These are phyloP conservation scores for Campoletis sonorensis DNA, from an alignment of 1,140 invertebrate species.

Conservation along the genomic window DNA sequence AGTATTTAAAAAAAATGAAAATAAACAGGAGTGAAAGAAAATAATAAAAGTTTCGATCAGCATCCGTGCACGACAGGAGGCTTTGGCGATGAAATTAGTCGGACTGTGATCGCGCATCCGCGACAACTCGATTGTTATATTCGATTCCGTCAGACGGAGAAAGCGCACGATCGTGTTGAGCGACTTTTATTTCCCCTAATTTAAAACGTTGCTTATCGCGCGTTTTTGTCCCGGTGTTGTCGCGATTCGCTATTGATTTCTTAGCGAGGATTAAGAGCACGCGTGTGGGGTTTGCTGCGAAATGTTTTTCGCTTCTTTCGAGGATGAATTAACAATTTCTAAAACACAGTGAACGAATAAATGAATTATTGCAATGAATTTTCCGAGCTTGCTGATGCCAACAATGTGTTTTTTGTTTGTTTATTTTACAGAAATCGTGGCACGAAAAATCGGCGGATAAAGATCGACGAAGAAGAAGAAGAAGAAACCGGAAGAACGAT, in stretches of 20 bases:
- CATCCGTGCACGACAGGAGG: neutral
- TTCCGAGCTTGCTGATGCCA: neutral
- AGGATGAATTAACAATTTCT: too few species aligned
- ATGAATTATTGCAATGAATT: too few species aligned
- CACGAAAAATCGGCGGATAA: slow-evolving; percentile 25
- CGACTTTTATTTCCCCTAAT: neutral
- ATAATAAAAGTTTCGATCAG: neutral
- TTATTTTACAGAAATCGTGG: slow-evolving; percentile 20
- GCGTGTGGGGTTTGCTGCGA: too few species aligned
- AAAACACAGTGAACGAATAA: too few species aligned
- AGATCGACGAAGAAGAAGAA: neutral
- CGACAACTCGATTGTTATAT: slow-evolving; percentile 1
- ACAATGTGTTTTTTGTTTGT: neutral
- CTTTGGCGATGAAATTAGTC: neutral
- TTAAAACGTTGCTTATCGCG: neutral
- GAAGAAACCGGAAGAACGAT: neutral
- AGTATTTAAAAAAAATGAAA: neutral
- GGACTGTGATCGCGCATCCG: slow-evolving; percentile 20
- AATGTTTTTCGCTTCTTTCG: too few species aligned
- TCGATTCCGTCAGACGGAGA: slow-evolving; percentile 9
- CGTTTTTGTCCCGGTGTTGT: neutral
- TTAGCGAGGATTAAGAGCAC: too few species aligned
- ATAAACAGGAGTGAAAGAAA: neutral
- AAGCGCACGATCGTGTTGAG: neutral
- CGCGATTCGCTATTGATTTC: neutral